Percentiles rank a stretch among this genome's conserved stretches.
Conservation (phyloP, 2,113 vertebrate species). For the Entelurus aequoreus region DNA sequence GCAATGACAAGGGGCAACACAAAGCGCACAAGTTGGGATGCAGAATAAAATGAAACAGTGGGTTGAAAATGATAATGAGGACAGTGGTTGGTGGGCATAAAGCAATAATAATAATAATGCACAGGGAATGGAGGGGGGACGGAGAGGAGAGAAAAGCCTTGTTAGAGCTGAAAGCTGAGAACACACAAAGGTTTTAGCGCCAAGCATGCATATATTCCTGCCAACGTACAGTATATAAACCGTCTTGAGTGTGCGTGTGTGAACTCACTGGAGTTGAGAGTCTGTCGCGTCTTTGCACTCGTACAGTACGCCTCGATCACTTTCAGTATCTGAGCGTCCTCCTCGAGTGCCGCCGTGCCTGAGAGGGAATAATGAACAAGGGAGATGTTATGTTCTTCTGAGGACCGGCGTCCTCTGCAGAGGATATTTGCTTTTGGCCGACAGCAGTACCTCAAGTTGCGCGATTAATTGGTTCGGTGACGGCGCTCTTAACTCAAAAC, state of each 20-base stretch:
- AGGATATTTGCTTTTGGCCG: too few species aligned
- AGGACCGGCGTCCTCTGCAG: too few species aligned
- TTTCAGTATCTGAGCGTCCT: conserved; percentile 97
- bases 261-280: conserved; percentile 94
- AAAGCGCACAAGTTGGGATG: conserved; percentile 19
- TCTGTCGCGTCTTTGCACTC: conserved; percentile 95
- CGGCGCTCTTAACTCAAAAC: too few species aligned
- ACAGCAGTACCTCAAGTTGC: too few species aligned
- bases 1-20: not conserved
- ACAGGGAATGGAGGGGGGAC: conserved; percentile 5
- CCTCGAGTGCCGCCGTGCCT: conserved; percentile 96
- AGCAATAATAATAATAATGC: not conserved
- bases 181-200: conserved; percentile 26
- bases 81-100: not conserved
- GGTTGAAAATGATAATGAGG: not conserved
- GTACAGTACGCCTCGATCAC: conserved; percentile 98
- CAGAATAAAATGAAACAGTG: conserved; percentile 12
- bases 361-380: conserved; percentile 9
- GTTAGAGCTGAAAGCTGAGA: conserved; percentile 75
- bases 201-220: not conserved
- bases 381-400: not conserved
- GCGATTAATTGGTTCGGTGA: too few species aligned
- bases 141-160: conserved; percentile 78
- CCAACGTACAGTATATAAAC: not conserved
- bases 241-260: not conserved